Base-by-base conservation (phyloP, 2,113 vertebrate species). In the Sinocyclocheilus anophthalmus region DNA sequence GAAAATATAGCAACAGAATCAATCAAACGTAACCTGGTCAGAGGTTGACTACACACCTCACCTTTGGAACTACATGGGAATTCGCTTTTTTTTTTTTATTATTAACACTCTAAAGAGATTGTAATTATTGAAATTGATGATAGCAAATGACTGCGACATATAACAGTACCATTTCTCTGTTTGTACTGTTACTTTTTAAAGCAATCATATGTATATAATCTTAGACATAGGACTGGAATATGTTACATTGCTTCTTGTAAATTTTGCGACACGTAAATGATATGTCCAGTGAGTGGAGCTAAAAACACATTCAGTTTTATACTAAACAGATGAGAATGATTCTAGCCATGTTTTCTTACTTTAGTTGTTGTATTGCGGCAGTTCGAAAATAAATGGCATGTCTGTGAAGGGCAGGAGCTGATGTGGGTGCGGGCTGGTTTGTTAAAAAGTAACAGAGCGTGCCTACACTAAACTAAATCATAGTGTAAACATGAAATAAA, bases 21-120 rank as follows among this genome's bases (percentile, higher is more conserved):
- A 77, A 84, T 87, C 85, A 84, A 7, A 57, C 12, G 30, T 85
- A 78, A 85, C 78, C 72, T 63, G 83, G 77, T 63, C 78, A 87
- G 50, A 37, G 84, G 69, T 70, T n/a, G 16, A 53, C 67, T 77
- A 53, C 65, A 85, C 70, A 73, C 81, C 22, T 88, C 48, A 50
- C 59, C 59, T 79, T 16, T 8, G 37, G 39, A 69, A 63, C 73
- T 53, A 50, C 70, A 55, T 20, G 45, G 70, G 33, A 70, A 77
- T 80, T 20, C 1, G 6, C 37, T 33, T 48, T n/a, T 70, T 20
- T 0, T 76, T 26, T 65, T 5, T 6, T 8, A 8, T 26, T 14
- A 9, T 82, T 63, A 81, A 76, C 37, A 59, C 69, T 50, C 20
- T 67, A 76, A 30, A 57, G 30, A 63, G n/a, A 48, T 76, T 42